Percentiles rank a stretch among this genome's conserved stretches.
Conservation (phyloP, 1,140 invertebrate genomes). For the Sipha flava region DNA sequence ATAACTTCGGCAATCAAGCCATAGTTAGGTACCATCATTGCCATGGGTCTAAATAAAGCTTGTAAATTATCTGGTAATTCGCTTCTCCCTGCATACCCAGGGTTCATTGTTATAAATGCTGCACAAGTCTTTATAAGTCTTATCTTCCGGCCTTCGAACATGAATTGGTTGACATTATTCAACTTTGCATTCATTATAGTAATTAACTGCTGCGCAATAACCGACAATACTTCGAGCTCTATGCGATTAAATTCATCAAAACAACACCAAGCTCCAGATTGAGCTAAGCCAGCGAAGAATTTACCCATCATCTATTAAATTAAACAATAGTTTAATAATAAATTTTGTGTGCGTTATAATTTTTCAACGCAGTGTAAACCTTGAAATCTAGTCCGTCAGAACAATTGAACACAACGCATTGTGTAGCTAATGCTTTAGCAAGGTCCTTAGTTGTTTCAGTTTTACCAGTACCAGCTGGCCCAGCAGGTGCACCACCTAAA, state of each 20-base stretch:
- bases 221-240: slow-evolving; percentile 81
- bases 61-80: slow-evolving; percentile 75
- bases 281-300: slow-evolving; percentile 77
- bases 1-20: slow-evolving; percentile 87
- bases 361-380: no score
- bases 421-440: slow-evolving; percentile 75
- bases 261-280: slow-evolving; percentile 83
- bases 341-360: no score
- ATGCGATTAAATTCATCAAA: slow-evolving; percentile 90
- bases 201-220: slow-evolving; percentile 75
- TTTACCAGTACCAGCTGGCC: slow-evolving; percentile 87
- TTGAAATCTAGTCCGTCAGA: slow-evolving; percentile 75
- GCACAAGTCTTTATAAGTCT: slow-evolving; percentile 75
- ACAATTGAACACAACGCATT: slow-evolving; percentile 86
- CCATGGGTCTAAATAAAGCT: slow-evolving; percentile 76
- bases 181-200: slow-evolving; percentile 68
- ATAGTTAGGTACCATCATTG: slow-evolving; percentile 92
- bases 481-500: slow-evolving; percentile 69
- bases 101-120: slow-evolving; percentile 86
- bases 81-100: slow-evolving; percentile 78
- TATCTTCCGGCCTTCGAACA: slow-evolving; percentile 85
- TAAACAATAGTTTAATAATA: slow-evolving; percentile 55
- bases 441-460: slow-evolving; percentile 91
- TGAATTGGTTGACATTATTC: slow-evolving; percentile 58
- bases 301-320: slow-evolving; percentile 17